Evolutionary conservation across 1,140 invertebrate species (phyloP).

Genomic region (Hylaeus anthracinus): DNA sequence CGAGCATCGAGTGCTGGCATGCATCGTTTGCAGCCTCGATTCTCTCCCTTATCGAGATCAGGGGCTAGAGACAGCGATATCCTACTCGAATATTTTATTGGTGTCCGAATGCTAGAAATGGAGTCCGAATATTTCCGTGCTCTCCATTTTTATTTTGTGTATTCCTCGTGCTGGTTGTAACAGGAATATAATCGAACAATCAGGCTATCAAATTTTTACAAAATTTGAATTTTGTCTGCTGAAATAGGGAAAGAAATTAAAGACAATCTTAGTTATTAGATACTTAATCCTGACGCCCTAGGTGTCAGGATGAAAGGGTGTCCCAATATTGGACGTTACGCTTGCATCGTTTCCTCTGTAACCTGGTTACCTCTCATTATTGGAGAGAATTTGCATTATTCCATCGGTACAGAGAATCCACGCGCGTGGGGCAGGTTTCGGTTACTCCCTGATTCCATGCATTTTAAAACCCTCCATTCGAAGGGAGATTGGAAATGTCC

Average conservation of each 20-base stretch:
- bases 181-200: too few relatives aligned
- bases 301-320: neutral
- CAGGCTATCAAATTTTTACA: too few relatives aligned
- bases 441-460: constrained; percentile 2
- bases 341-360: neutral
- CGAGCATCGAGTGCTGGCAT: neutral
- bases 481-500: constrained; percentile 12
- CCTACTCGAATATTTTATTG: too few relatives aligned
- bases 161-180: too few relatives aligned
- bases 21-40: neutral
- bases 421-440: neutral
- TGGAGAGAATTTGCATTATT: constrained; percentile 3
- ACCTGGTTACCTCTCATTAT: constrained; percentile 2
- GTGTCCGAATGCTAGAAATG: too few relatives aligned
- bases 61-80: too few relatives aligned
- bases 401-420: neutral
- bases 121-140: too few relatives aligned
- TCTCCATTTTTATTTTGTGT: too few relatives aligned
- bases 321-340: neutral
- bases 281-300: neutral
- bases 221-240: too few relatives aligned
- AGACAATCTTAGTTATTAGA: too few relatives aligned
- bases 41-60: too few relatives aligned
- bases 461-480: neutral
- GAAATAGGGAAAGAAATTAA: too few relatives aligned